Evolutionary conservation across 2,797 vertebrate species (phyloP).

Genomic region (Chelon auratus): DNA sequence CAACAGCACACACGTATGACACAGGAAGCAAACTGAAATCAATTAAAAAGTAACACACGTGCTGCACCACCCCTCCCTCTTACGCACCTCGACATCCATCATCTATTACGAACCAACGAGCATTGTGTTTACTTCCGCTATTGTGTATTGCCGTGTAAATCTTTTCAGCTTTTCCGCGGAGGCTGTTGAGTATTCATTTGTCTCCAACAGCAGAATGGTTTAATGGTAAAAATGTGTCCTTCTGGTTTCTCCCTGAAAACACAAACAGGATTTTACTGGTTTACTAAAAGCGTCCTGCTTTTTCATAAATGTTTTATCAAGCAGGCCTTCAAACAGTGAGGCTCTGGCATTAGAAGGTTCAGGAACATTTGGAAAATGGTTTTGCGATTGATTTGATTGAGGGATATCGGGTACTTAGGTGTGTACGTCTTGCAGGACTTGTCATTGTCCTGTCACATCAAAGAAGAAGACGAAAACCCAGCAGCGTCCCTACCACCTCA

Average conservation of each 20-base stretch:
- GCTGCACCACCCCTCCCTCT: neutral
- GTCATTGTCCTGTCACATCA: no score
- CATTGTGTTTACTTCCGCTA: constrained; percentile 3
- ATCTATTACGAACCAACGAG: neutral
- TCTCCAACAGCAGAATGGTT: constrained; percentile 11
- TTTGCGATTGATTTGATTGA: no score
- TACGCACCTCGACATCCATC: constrained; percentile 1
- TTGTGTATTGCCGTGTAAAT: constrained; percentile 11
- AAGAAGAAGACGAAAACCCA: no score
- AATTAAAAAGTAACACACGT: constrained; percentile 11
- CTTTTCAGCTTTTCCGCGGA: neutral
- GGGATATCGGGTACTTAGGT: no score
- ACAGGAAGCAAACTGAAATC: constrained; percentile 8
- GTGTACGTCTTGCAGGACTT: no score
- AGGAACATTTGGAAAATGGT: neutral
- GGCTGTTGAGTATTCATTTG: constrained; percentile 14
- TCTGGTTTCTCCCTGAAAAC: constrained; percentile 17
- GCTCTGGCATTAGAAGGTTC: neutral
- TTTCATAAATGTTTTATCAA: constrained; percentile 40
- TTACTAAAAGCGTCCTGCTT: constrained; percentile 24
- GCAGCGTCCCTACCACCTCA: no score
- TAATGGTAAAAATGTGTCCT: constrained; percentile 8
- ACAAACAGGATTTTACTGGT: constrained; percentile 26
- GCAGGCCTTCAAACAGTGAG: neutral
- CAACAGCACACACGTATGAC: constrained; percentile 1